Evolutionary conservation across 2,113 vertebrate genomes (phyloP).

Genomic region (Ochotona princeps): DNA sequence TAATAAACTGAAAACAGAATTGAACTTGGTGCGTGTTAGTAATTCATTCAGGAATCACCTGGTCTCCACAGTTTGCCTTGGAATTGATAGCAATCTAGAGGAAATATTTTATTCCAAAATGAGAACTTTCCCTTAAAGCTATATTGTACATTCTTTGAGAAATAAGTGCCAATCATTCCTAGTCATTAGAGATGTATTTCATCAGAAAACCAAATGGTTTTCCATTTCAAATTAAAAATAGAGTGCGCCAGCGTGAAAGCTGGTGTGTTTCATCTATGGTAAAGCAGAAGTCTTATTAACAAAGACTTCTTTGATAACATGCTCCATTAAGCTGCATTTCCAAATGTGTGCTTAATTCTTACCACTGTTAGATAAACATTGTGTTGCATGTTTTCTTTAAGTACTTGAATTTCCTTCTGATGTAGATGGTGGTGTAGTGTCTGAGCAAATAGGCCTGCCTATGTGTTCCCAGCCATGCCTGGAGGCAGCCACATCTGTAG

Average conservation of each 20-base stretch:
- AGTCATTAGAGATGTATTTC: background rate
- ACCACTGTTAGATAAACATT: conserved; percentile 43
- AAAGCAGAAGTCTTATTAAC: conserved; percentile 53
- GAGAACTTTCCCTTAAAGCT: conserved; percentile 14
- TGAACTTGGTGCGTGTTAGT: background rate
- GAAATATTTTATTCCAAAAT: conserved; percentile 10
- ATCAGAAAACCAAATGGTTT: conserved; percentile 20
- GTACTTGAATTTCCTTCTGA: background rate
- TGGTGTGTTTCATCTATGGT: conserved; percentile 33
- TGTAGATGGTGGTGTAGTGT: background rate
- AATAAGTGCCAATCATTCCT: background rate
- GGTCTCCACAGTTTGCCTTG: conserved; percentile 27
- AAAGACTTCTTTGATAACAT: conserved; percentile 39
- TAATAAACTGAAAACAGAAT: background rate
- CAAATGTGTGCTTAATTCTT: conserved; percentile 55
- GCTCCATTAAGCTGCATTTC: conserved; percentile 56
- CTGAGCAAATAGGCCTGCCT: conserved; percentile 50
- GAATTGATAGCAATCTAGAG: conserved; percentile 32
- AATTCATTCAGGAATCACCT: background rate
- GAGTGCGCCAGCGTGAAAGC: background rate
- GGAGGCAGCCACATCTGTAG: conserved; percentile 53
- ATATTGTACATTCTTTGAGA: background rate
- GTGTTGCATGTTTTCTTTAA: background rate
- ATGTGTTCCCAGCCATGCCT: background rate
- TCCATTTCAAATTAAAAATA: conserved; percentile 52